Conservation (phyloP, 2,888 invertebrate species). For the Nudaria mundana region DNA sequence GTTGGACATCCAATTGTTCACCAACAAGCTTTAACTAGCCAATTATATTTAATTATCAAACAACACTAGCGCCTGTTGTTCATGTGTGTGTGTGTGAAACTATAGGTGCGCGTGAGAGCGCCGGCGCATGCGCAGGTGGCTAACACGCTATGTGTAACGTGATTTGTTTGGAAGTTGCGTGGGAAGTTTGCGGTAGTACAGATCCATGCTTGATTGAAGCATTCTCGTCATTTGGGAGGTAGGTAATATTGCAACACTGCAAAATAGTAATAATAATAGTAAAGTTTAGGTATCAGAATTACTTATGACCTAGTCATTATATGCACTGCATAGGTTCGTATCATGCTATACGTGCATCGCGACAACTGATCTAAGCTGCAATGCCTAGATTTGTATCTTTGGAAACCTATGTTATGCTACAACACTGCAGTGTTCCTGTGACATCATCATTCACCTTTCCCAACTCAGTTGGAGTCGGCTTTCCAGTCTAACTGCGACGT, state of each 20-base stretch:
- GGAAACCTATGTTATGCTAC: too few relatives aligned
- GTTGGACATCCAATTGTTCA: constrained; percentile 1
- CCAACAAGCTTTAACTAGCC: constrained; percentile 2
- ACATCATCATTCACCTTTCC: too few relatives aligned
- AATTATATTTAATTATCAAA: constrained; percentile 7
- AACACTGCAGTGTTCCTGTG: too few relatives aligned
- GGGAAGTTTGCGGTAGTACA: constrained; percentile 7
- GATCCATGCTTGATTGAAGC: not conserved
- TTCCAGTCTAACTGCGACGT: too few relatives aligned
- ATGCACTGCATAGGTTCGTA: too few relatives aligned
- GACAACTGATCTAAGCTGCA: too few relatives aligned
- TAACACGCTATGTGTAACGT: constrained; percentile 23
- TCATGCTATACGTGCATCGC: too few relatives aligned
- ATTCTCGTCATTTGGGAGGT: not conserved
- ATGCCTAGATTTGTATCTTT: too few relatives aligned
- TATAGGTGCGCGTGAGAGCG: constrained; percentile 25
- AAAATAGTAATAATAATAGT: too few relatives aligned
- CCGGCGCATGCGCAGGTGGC: constrained; percentile 28
- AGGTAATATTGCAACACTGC: not conserved
- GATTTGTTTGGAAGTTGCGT: constrained; percentile 7
- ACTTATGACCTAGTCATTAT: too few relatives aligned
- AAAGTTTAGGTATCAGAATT: too few relatives aligned
- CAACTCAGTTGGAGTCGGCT: too few relatives aligned
- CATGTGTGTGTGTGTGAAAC: constrained; percentile 27
- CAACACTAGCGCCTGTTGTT: constrained; percentile 3